Evolutionary conservation across 2,888 invertebrate genomes (phyloP).

Genomic region (Cerastis leucographa): DNA sequence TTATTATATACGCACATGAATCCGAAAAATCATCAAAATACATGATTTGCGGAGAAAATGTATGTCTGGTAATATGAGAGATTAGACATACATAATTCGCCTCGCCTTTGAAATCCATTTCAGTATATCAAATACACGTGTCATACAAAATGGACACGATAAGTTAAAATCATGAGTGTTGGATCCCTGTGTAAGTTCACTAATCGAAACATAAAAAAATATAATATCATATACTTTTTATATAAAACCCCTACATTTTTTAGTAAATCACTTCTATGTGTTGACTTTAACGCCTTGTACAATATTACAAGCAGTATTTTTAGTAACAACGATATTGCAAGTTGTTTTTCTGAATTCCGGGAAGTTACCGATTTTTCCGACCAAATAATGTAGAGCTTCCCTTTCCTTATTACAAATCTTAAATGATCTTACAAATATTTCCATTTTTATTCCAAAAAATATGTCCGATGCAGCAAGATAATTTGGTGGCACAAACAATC

Average conservation of each 20-base stretch:
- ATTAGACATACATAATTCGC: neutral
- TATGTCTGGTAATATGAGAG: no score
- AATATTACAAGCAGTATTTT: neutral
- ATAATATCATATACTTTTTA: neutral
- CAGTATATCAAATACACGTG: constrained; percentile 19
- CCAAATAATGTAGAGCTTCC: neutral
- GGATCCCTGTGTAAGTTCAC: neutral
- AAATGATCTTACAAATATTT: no score
- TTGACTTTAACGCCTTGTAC: neutral
- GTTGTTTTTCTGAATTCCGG: neutral
- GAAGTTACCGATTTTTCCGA: neutral
- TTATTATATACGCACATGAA: no score
- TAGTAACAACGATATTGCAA: neutral
- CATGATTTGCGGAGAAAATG: no score
- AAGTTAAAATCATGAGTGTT: neutral
- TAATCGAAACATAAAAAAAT: neutral
- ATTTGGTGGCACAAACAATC: neutral
- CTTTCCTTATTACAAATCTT: neutral
- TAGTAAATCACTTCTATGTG: neutral
- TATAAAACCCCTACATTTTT: neutral
- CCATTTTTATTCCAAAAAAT: neutral
- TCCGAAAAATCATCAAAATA: no score
- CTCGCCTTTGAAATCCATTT: neutral
- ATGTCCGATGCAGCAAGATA: neutral
- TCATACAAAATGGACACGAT: constrained; percentile 4